Evolutionary conservation across 1,140 invertebrate species (phyloP).

Genomic region (Tyrophagus putrescentiae): DNA sequence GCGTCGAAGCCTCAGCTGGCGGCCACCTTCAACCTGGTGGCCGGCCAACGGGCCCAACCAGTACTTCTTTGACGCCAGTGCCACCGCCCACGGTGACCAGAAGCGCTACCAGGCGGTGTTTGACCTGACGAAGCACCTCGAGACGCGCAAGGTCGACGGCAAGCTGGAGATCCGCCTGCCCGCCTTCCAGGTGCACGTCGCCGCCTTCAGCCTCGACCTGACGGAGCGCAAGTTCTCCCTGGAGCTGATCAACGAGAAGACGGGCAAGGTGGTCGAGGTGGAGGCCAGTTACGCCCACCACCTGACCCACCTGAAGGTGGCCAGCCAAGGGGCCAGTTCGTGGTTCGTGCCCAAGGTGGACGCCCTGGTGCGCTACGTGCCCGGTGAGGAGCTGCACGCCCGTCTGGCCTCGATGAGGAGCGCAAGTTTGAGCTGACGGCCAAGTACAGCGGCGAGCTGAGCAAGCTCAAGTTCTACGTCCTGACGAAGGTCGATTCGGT

Average conservation of each 20-base stretch:
- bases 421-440: slow-evolving; percentile 15
- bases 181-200: background rate
- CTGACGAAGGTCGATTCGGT: slow-evolving; percentile 11
- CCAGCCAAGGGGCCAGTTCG: background rate
- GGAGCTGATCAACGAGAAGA: background rate
- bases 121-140: background rate
- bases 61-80: background rate
- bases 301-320: background rate
- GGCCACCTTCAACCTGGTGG: background rate
- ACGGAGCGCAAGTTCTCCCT: background rate
- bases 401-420: background rate
- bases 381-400: background rate
- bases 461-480: background rate
- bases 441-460: slow-evolving; percentile 1
- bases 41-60: background rate
- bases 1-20: background rate
- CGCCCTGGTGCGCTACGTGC: background rate
- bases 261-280: slow-evolving; percentile 15
- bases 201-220: background rate
- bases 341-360: slow-evolving; percentile 10
- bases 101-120: background rate
- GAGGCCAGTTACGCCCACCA: background rate
- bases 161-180: background rate
- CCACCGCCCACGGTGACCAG: background rate
- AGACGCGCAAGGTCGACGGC: background rate